Conservation (phyloP, 2,113 vertebrate genomes). For the Chamaetylas fuelleborni region DNA sequence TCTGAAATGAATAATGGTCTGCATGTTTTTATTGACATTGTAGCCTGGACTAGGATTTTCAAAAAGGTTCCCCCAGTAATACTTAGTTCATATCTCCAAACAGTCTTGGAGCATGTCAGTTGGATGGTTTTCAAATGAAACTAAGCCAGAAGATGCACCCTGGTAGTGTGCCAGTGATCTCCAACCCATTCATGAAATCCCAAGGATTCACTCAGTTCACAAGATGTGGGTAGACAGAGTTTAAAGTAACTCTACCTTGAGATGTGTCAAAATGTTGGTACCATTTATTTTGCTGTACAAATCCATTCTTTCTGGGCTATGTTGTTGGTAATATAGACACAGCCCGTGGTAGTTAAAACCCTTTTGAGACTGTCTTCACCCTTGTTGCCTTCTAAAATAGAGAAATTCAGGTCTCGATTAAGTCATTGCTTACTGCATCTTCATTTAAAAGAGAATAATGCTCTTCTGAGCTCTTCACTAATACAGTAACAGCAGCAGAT, state of each 20-base stretch:
- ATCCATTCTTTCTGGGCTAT: not conserved
- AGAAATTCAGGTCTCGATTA: not conserved
- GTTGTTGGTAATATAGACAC: rapidly evolving
- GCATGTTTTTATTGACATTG: not conserved
- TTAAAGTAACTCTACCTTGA: not conserved
- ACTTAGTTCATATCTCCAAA: not conserved
- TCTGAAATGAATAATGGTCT: not conserved
- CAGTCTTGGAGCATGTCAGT: not conserved
- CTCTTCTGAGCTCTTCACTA: not conserved
- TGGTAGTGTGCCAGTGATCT: not conserved
- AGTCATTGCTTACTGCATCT: not conserved
- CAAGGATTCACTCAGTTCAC: not conserved
- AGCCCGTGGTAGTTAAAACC: not conserved
- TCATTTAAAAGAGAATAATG: not conserved
- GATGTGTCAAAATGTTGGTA: not conserved
- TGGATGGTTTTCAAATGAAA: not conserved
- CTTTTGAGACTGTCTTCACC: not conserved
- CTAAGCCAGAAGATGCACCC: not conserved
- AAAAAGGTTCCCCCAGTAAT: not conserved
- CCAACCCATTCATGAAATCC: rapidly evolving
- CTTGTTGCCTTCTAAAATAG: not conserved
- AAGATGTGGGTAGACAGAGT: not conserved
- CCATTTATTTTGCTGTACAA: not conserved
- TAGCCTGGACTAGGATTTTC: not conserved
- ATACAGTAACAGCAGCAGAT: not conserved